Percentiles rank a stretch among this genome's conserved stretches.
phyloP scores from a whole-genome alignment of 2,113 vertebrate genomes.

The Reinhardtius hippoglossoides region DNA sequence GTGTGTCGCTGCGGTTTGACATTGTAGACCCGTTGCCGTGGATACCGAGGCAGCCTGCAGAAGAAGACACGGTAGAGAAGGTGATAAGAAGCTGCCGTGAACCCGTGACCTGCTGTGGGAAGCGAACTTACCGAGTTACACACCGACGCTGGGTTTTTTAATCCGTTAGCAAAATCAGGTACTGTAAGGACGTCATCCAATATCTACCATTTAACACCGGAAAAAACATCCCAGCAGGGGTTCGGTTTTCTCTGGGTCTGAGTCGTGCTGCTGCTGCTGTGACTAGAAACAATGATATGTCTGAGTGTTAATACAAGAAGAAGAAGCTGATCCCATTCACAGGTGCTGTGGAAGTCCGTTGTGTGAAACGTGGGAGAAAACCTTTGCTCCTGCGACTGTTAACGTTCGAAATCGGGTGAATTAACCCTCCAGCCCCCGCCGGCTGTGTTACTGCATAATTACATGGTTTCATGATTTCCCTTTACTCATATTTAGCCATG shows the following conservation, averaged over 20 bases:
- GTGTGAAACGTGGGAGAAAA: neutral
- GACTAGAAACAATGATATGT: constrained; percentile 48
- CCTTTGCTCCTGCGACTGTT: constrained; percentile 9
- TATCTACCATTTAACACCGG: constrained; percentile 22
- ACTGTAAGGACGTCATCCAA: constrained; percentile 16
- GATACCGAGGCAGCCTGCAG: constrained; percentile 11
- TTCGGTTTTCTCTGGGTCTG: constrained; percentile 31
- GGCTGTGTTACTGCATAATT: constrained; percentile 65
- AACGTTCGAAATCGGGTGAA: constrained; percentile 49
- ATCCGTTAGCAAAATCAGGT: constrained; percentile 15
- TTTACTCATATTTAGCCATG: constrained; percentile 62
- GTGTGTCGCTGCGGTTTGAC: neutral
- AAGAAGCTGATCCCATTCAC: constrained; percentile 33
- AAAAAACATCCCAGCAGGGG: constrained; percentile 29
- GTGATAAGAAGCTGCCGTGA: constrained; percentile 30
- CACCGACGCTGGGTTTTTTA: constrained; percentile 21
- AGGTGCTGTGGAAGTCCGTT: constrained; percentile 6
- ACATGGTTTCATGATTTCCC: constrained; percentile 67
- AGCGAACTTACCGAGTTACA: constrained; percentile 42
- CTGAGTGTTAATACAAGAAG: constrained; percentile 25
- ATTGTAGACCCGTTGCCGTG: constrained; percentile 12
- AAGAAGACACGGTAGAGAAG: constrained; percentile 19
- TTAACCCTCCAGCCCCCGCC: constrained; percentile 53
- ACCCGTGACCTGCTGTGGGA: constrained; percentile 34
- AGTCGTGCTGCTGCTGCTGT: constrained; percentile 59